phyloP scores from a whole-genome alignment of 2,113 vertebrate genomes.

The Catharus bicknelli region DNA sequence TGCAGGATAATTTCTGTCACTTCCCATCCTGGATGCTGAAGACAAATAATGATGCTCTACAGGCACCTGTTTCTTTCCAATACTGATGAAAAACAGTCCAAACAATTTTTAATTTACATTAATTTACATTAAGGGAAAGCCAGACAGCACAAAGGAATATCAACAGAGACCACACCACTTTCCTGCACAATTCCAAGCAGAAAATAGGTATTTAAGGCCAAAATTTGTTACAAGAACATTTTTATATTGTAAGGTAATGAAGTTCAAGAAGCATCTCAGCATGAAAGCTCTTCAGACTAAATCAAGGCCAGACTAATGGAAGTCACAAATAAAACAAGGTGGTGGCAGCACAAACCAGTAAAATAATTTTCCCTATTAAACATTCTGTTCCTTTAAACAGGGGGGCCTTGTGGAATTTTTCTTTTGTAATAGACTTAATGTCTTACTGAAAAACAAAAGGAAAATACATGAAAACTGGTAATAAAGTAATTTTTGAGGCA shows the following conservation, averaged over 20 bases:
- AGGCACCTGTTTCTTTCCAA: not conserved
- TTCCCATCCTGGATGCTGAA: not conserved
- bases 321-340: not conserved
- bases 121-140: not conserved
- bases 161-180: not conserved
- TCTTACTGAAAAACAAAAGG: not conserved
- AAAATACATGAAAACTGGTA: not conserved
- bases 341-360: not conserved
- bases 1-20: not conserved
- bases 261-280: not conserved
- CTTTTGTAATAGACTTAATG: not conserved
- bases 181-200: not conserved
- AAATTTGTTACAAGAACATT: not conserved
- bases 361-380: not conserved
- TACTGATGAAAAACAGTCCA: not conserved
- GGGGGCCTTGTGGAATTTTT: not conserved
- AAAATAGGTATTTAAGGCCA: not conserved
- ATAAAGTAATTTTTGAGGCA: not conserved
- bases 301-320: not conserved
- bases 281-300: not conserved
- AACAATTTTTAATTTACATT: not conserved
- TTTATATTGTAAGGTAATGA: not conserved
- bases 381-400: not conserved
- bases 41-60: not conserved
- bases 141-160: not conserved